These are phyloP conservation scores for Dryocosmus kuriphilus DNA, from an alignment of 2,888 invertebrate species.

Conservation along the genomic window DNA sequence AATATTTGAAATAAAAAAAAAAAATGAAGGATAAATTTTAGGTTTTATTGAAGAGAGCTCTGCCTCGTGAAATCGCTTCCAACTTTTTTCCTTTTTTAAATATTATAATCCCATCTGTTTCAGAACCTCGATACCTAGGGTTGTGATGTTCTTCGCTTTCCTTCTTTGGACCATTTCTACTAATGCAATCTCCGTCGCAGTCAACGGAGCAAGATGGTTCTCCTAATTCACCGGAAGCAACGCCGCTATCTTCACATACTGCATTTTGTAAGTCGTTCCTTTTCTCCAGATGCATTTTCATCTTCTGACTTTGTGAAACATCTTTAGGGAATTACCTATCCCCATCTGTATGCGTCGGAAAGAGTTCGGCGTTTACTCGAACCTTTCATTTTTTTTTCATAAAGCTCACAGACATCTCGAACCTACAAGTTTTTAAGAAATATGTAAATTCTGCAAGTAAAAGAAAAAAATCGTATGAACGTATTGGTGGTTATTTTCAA, in stretches of 20 bases:
- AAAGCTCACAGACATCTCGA: not conserved
- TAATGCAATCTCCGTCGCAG: conserved; percentile 63
- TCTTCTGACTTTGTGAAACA: conserved; percentile 10
- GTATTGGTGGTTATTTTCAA: too few relatives aligned
- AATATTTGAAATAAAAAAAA: not conserved
- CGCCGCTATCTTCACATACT: conserved; percentile 69
- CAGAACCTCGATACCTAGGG: conserved; percentile 60
- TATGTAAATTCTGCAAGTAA: too few relatives aligned
- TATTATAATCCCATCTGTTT: not conserved
- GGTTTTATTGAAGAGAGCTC: not conserved
- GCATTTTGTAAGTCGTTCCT: conserved; percentile 55
- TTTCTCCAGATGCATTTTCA: conserved; percentile 43
- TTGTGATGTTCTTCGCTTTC: conserved; percentile 62
- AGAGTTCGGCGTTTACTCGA: not conserved
- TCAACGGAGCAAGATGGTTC: conserved; percentile 68
- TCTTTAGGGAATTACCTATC: conserved; percentile 8
- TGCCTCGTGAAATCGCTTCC: not conserved
- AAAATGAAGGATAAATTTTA: not conserved
- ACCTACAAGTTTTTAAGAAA: not conserved
- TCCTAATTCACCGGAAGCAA: conserved; percentile 72
- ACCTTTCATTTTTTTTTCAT: not conserved
- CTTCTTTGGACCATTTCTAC: conserved; percentile 56
- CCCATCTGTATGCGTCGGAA: not conserved
- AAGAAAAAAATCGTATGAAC: not conserved
- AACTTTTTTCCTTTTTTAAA: not conserved